Evolutionary conservation across 2,888 invertebrate species (phyloP).

Genomic region (Dryobota labecula): DNA sequence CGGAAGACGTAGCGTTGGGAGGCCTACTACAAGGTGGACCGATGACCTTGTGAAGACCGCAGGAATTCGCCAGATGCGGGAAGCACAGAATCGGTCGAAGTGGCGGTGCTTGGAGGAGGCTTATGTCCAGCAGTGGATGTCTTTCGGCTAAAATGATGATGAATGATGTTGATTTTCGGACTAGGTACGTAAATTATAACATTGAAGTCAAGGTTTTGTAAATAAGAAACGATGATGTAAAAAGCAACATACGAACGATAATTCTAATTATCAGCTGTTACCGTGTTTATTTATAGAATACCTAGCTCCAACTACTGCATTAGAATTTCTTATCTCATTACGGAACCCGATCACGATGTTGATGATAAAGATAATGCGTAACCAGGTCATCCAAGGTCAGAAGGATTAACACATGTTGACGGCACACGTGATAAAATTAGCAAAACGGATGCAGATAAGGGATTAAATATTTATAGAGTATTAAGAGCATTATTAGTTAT

Average conservation of each 20-base stretch:
- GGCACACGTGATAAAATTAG: constrained; percentile 42
- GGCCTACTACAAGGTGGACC: no score
- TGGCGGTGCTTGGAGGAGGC: no score
- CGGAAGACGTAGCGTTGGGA: no score
- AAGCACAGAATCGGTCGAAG: no score
- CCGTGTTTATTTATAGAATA: background rate
- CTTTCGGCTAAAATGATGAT: no score
- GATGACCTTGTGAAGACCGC: no score
- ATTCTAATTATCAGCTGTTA: background rate
- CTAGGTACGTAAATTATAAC: no score
- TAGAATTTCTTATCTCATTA: constrained; percentile 24
- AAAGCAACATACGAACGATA: background rate
- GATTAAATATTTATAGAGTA: constrained; percentile 31
- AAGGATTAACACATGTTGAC: constrained; percentile 31
- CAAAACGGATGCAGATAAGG: constrained; percentile 48
- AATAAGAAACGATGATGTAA: background rate
- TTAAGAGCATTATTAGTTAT: constrained; percentile 23
- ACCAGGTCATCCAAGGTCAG: constrained; percentile 39
- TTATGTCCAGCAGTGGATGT: no score
- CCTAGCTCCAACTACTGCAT: background rate
- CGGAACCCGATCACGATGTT: constrained; percentile 33
- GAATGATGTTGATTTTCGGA: no score
- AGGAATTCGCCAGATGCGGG: no score
- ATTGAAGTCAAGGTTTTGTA: background rate
- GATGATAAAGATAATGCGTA: constrained; percentile 28